Evolutionary conservation across 2,113 vertebrate species (phyloP).

Genomic region (Notarius quadriscutis): DNA sequence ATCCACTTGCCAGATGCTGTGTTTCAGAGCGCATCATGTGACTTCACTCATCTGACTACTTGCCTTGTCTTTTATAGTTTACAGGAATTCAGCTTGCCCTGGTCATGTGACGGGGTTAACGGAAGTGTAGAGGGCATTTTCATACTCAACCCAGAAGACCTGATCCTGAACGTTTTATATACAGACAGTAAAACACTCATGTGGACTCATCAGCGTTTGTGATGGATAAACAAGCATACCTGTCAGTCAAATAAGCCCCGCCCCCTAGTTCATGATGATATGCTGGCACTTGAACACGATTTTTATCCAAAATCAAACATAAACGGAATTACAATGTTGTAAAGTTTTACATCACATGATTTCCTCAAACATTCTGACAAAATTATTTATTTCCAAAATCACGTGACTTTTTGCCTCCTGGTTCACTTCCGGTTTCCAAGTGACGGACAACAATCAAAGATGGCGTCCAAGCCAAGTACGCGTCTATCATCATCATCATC

Average conservation of each 20-base stretch:
- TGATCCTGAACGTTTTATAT: not conserved
- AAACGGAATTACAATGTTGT: too few relatives aligned
- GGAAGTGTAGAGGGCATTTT: not conserved
- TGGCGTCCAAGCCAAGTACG: too few relatives aligned
- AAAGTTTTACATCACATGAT: too few relatives aligned
- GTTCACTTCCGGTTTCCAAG: too few relatives aligned
- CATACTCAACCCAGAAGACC: not conserved
- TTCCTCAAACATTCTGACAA: too few relatives aligned
- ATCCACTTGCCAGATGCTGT: conserved; percentile 50
- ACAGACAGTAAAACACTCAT: conserved; percentile 4
- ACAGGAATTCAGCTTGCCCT: conserved; percentile 12
- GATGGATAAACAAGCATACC: not conserved
- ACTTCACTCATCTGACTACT: conserved; percentile 14
- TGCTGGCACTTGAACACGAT: not conserved
- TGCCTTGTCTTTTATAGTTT: not conserved
- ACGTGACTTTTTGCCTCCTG: too few relatives aligned
- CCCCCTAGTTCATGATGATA: not conserved
- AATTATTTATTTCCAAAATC: too few relatives aligned
- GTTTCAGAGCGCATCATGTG: conserved; percentile 35
- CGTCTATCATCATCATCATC: too few relatives aligned
- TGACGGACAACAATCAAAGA: too few relatives aligned
- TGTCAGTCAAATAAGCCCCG: not conserved
- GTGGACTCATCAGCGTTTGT: not conserved
- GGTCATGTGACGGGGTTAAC: not conserved
- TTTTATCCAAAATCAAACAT: not conserved